Evolutionary conservation across 1,140 invertebrate species (phyloP).

Genomic region (Drosophila subpulchrella): DNA sequence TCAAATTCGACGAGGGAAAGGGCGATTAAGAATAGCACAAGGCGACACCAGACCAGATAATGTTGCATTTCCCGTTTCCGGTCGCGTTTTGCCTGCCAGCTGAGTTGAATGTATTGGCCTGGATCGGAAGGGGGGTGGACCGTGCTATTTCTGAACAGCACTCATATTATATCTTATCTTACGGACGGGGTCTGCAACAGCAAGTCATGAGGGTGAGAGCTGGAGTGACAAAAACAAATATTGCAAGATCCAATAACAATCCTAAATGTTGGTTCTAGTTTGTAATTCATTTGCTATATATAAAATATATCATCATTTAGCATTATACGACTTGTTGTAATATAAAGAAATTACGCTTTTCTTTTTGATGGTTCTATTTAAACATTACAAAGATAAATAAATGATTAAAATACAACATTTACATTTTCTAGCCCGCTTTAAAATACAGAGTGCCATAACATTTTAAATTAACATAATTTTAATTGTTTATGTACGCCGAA

Average conservation of each 20-base stretch:
- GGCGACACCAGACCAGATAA: conserved; percentile 63
- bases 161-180: conserved; percentile 72
- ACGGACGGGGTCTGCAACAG: conserved; percentile 30
- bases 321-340: too few relatives aligned
- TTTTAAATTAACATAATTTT: too few relatives aligned
- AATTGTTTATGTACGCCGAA: too few relatives aligned
- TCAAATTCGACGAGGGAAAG: conserved; percentile 28
- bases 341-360: too few relatives aligned
- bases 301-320: too few relatives aligned
- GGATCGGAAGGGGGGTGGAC: conserved; percentile 33
- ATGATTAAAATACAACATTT: too few relatives aligned
- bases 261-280: neutral
- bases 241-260: conserved; percentile 39
- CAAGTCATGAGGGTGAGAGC: conserved; percentile 41
- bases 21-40: conserved; percentile 42
- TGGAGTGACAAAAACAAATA: conserved; percentile 67
- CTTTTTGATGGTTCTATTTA: too few relatives aligned
- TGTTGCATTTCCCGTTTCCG: conserved; percentile 75
- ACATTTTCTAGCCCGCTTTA: too few relatives aligned
- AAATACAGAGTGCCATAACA: too few relatives aligned
- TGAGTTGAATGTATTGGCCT: conserved; percentile 12
- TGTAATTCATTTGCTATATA: too few relatives aligned
- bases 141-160: conserved; percentile 69
- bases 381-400: too few relatives aligned
- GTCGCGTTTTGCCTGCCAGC: conserved; percentile 43